These are phyloP conservation scores for Meandrina meandrites DNA, from an alignment of 92 coral and sea anemone genomes.

Conservation along the genomic window DNA sequence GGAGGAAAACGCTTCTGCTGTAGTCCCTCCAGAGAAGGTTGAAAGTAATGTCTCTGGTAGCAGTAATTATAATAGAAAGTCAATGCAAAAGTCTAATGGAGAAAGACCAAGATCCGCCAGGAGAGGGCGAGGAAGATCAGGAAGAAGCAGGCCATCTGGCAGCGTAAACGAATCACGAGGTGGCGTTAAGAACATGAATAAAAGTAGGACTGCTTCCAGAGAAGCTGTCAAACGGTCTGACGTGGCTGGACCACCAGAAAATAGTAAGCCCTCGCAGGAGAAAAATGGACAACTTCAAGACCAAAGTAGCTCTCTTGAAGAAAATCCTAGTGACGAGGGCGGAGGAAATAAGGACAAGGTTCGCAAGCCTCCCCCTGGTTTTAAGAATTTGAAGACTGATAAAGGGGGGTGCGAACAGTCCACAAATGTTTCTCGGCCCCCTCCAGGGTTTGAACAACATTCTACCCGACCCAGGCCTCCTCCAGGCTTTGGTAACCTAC, in stretches of 20 bases:
- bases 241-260: background rate
- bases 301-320: background rate
- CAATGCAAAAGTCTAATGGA: background rate
- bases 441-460: slow-evolving; percentile 48
- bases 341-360: background rate
- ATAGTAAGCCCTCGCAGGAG: background rate
- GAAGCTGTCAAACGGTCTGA: background rate
- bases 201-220: background rate
- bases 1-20: background rate
- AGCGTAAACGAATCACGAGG: background rate
- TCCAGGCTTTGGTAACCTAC: slow-evolving; percentile 21
- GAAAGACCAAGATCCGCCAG: slow-evolving; percentile 21
- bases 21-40: background rate
- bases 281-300: background rate
- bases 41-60: background rate
- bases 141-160: slow-evolving; percentile 1
- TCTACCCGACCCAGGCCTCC: slow-evolving; percentile 17
- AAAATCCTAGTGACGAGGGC: background rate
- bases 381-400: slow-evolving; percentile 37
- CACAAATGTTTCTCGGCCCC: slow-evolving; percentile 17
- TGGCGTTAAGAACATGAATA: background rate
- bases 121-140: slow-evolving; percentile 15
- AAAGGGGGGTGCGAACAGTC: slow-evolving; percentile 34
- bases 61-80: too few species aligned
- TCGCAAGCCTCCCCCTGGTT: slow-evolving; percentile 71